Base-by-base conservation (phyloP, 2,113 vertebrate species). In the Mesitornis unicolor region DNA sequence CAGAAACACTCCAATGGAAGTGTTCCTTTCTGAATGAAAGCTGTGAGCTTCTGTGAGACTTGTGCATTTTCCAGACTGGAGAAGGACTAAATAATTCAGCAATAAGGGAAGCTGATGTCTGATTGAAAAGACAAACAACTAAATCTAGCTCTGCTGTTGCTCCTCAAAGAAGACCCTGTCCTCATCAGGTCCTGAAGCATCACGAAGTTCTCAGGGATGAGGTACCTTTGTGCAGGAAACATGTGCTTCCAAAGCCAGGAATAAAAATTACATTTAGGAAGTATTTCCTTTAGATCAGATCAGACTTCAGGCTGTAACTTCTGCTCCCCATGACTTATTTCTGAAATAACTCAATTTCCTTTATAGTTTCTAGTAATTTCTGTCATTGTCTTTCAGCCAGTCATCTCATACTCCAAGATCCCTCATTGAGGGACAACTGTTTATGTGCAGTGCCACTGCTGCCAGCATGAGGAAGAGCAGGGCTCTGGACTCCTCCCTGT, bases 381-480 rank as follows among this genome's bases (percentile, higher is more conserved):
- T 73, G 11, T 86, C 29, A 51, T 22, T 91, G 74, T 80, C 81
- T 95, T 85, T 90, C 70, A 67, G 20, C 36, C 42, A 61, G 65
- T 40, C 13, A 35, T 79, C 63, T 83, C 42, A 7, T 65, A 69
- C 14, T 91, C 94, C 40, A 53, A 76, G 47, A 76, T 31, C 35
- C 42, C 17, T 73, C 45, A 50, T 0, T 53, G 48, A 67, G 36
- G 16, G 19, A 45, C 19, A 68, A 68, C 63, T 82, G 28, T 59
- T 87, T 85, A 57, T 75, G 82, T 71, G 4, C 18, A 42, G 22
- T 69, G 48, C 9, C 29, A 25, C 40, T 89, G 35, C 35, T 92
- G 47, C 51, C 56, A 93, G 59, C 26, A 64, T 50, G 42, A 77
- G 12, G 25, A 84, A 89, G 87, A 96, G 29, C 10, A 76, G 43